Percentiles rank a stretch among this genome's conserved stretches.
Conservation (phyloP, 2,888 invertebrate species). For the Eueremaeus valkanovi region DNA sequence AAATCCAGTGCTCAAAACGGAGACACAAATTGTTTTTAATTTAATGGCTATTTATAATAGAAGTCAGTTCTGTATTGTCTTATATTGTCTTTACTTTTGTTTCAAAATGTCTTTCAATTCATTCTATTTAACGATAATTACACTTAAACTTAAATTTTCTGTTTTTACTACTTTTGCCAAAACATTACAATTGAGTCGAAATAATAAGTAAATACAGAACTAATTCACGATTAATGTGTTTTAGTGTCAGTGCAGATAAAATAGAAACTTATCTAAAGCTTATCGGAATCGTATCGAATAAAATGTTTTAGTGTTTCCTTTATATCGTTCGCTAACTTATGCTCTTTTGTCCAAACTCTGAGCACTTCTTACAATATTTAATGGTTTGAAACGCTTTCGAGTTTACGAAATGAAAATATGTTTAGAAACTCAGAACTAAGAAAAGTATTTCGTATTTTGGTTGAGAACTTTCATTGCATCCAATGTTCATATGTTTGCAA, state of each 20-base stretch:
- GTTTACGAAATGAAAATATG: not conserved
- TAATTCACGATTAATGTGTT: too few relatives aligned
- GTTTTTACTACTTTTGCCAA: not conserved
- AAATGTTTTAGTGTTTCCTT: too few relatives aligned
- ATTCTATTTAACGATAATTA: not conserved
- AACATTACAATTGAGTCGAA: not conserved
- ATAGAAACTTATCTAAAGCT: too few relatives aligned
- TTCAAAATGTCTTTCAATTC: not conserved
- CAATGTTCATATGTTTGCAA: not conserved
- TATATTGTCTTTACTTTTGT: not conserved
- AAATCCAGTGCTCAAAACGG: too few relatives aligned
- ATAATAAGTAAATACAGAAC: too few relatives aligned
- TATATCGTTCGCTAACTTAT: too few relatives aligned
- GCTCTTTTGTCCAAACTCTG: not conserved
- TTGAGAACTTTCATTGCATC: not conserved
- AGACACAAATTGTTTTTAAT: too few relatives aligned
- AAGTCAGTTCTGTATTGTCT: too few relatives aligned
- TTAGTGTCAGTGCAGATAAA: too few relatives aligned
- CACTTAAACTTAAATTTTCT: not conserved
- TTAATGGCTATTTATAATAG: too few relatives aligned
- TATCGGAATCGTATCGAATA: too few relatives aligned
- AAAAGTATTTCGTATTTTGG: constrained; percentile 17
- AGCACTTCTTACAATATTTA: not conserved
- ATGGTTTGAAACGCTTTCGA: constrained; percentile 3
- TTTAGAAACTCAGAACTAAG: not conserved